Percentiles rank a stretch among this genome's conserved stretches.
Evolutionary conservation across 2,888 invertebrate genomes (phyloP).

Genomic region (Drosophila phalerata): DNA sequence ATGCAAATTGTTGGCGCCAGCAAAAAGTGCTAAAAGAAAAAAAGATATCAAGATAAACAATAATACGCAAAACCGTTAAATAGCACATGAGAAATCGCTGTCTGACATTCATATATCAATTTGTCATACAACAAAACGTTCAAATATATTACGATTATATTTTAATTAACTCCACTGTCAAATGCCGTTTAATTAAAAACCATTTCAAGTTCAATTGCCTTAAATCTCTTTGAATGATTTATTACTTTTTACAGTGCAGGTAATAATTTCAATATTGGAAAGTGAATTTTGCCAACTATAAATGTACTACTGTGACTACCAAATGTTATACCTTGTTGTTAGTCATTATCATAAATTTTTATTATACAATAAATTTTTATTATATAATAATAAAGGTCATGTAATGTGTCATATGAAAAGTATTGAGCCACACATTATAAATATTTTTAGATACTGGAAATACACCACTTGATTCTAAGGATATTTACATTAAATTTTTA

Average conservation of each 20-base stretch:
- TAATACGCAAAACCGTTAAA: constrained; percentile 40
- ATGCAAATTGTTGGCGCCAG: constrained; percentile 75
- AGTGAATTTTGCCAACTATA: not conserved
- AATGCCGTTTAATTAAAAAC: constrained; percentile 17
- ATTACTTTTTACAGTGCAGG: not conserved
- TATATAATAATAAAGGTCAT: no score
- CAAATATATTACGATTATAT: constrained; percentile 22
- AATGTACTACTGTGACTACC: not conserved
- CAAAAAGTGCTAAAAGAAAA: constrained; percentile 43
- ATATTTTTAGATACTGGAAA: no score
- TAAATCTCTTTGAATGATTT: not conserved
- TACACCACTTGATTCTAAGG: no score
- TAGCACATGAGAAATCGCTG: constrained; percentile 46
- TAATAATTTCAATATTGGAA: not conserved
- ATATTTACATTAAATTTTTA: no score
- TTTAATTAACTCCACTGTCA: constrained; percentile 22
- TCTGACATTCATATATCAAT: constrained; percentile 35
- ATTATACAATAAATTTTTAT: no score
- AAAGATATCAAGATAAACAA: constrained; percentile 13
- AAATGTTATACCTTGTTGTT: no score
- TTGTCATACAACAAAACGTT: constrained; percentile 16
- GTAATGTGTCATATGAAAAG: no score
- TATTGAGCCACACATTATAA: no score
- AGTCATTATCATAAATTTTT: no score
- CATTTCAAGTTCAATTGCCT: constrained; percentile 22